Conservation (phyloP, 1,140 invertebrate species). For the Alviniconcha marisindica region DNA sequence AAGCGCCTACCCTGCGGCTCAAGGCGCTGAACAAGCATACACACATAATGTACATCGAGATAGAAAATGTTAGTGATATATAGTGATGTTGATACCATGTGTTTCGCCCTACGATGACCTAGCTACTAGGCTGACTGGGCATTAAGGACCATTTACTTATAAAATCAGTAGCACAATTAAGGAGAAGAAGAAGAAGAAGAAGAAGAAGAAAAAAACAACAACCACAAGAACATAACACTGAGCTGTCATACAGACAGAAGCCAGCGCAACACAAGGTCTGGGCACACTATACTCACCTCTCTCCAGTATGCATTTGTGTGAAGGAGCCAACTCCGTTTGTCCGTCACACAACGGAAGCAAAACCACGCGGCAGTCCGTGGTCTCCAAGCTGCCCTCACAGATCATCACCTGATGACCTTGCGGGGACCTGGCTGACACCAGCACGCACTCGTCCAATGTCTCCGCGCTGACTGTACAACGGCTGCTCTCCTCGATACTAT, state of each 20-base stretch:
- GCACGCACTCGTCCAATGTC: neutral
- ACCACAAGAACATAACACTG: too few species aligned
- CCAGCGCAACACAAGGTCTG: neutral
- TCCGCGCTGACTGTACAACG: neutral
- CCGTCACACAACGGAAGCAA: neutral
- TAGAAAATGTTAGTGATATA: too few species aligned
- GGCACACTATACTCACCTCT: neutral
- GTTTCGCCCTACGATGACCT: neutral
- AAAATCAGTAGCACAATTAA: neutral
- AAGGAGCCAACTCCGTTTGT: neutral
- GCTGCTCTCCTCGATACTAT: neutral
- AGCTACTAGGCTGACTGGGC: neutral
- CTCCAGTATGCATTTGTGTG: neutral
- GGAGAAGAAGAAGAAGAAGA: too few species aligned
- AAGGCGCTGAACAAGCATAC: too few species aligned
- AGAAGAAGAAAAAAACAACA: too few species aligned
- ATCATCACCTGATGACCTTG: slow-evolving; percentile 3
- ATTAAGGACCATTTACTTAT: neutral
- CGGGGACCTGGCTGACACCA: neutral
- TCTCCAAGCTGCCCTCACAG: slow-evolving; percentile 2
- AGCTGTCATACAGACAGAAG: too few species aligned
- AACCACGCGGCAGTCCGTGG: neutral
- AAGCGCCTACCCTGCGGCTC: too few species aligned
- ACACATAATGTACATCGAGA: too few species aligned
- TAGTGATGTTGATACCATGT: too few species aligned